Base-by-base conservation (phyloP, 2,888 invertebrate genomes). In the Stegophylla sp. region DNA sequence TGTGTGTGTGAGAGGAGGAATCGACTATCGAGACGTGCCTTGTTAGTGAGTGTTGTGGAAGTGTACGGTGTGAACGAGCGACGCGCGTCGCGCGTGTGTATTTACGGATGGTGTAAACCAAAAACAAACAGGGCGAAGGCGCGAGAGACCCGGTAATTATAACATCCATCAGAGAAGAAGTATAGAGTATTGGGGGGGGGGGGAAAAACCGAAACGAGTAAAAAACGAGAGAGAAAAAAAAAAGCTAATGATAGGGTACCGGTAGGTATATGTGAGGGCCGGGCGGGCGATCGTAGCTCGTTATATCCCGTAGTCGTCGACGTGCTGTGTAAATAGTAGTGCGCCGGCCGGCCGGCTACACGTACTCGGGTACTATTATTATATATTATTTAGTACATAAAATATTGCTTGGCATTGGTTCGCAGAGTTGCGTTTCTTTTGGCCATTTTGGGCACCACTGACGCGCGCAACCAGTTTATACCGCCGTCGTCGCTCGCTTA, bases 101-200 rank as follows among this genome's bases (percentile, higher is more conserved):
- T n/a, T 23, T 43, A 9, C 13, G 59, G 53, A 34, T 59, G 67
- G 66, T 59, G 79, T 79, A 69, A 79, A 71, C 67, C 79, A 20
- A 79, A 79, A 79, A 79, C 79, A 79, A 79, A 79, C 79, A 79
- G 79, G 79, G 34, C 71, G 59, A 79, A 71, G 69, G 79, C 69
- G 79, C 69, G 71, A 79, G 71, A 71, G 77, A 79, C 77, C 69
- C 59, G 75, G 75, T 79, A 79, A 79, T 79, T 79, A 79, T 79
- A 79, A 79, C 79, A 71, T 79, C 79, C 79, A 63, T 79, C 79
- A 51, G 45, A 61, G n/a, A n/a, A n/a, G n/a, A n/a, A n/a, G n/a
- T n/a, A n/a, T n/a, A n/a, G n/a, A n/a, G n/a, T n/a, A n/a, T n/a
- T n/a, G n/a, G n/a, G n/a, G n/a, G n/a, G n/a, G n/a, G n/a, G n/a